Conservation (phyloP, 2,888 invertebrate genomes). For the Apamea epomidion region DNA sequence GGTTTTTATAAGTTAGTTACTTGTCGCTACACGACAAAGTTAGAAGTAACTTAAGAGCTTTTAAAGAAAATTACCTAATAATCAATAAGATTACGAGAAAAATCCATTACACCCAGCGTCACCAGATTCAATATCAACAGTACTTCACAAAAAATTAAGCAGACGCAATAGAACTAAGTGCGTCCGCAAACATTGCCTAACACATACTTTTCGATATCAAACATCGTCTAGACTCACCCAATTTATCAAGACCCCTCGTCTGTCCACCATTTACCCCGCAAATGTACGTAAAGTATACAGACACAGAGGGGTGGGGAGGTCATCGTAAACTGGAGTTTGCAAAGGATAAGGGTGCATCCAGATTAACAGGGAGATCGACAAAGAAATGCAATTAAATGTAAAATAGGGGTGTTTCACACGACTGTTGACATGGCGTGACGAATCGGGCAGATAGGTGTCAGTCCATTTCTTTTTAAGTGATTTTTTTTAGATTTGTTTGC, state of each 20-base stretch:
- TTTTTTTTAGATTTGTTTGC: constrained; percentile 75
- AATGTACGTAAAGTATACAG: neutral
- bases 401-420: constrained; percentile 89
- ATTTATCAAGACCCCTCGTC: constrained; percentile 64
- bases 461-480: constrained; percentile 74
- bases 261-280: constrained; percentile 8
- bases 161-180: constrained; percentile 82
- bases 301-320: constrained; percentile 61
- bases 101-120: constrained; percentile 35
- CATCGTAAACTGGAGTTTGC: constrained; percentile 69
- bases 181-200: constrained; percentile 84
- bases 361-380: constrained; percentile 89
- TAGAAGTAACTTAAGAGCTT: neutral
- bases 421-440: constrained; percentile 88
- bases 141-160: constrained; percentile 76
- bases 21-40: too few species aligned
- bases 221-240: constrained; percentile 82
- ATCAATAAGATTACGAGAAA: neutral
- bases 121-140: constrained; percentile 62
- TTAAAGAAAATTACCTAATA: neutral
- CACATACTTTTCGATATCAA: constrained; percentile 86
- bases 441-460: constrained; percentile 83
- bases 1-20: too few species aligned
- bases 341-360: constrained; percentile 87
- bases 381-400: constrained; percentile 91